Evolutionary conservation across 2,888 invertebrate species (phyloP).

Genomic region (Xestia ashworthii): DNA sequence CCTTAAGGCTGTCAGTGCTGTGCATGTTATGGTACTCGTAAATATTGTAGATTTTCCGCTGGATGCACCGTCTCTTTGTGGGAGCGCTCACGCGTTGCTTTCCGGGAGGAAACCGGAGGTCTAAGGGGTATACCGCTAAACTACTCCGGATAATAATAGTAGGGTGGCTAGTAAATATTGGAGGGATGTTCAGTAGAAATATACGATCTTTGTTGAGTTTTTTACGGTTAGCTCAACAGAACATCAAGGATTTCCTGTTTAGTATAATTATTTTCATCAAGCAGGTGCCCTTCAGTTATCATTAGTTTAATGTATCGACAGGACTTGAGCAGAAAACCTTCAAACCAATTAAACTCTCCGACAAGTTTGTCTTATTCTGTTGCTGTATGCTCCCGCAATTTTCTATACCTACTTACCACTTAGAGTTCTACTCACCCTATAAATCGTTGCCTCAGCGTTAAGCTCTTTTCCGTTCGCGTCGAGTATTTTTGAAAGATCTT

Average conservation of each 20-base stretch:
- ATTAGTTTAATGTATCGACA: background rate
- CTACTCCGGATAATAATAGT: slow-evolving; percentile 48
- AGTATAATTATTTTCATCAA: background rate
- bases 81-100: slow-evolving; percentile 57
- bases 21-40: slow-evolving; percentile 75
- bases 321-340: background rate
- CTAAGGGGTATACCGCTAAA: slow-evolving; percentile 52
- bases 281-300: background rate
- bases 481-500: slow-evolving; percentile 59
- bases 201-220: slow-evolving; percentile 7
- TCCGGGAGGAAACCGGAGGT: slow-evolving; percentile 55
- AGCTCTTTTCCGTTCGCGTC: slow-evolving; percentile 37
- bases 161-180: slow-evolving; percentile 44
- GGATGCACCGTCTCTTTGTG: slow-evolving; percentile 59
- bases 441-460: slow-evolving; percentile 19
- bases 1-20: slow-evolving; percentile 75
- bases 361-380: background rate
- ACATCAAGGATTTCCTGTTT: background rate
- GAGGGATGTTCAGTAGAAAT: slow-evolving; percentile 17
- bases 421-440: slow-evolving; percentile 22
- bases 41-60: slow-evolving; percentile 73
- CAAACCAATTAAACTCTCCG: background rate
- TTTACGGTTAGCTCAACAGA: background rate
- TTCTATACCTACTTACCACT: background rate
- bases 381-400: background rate